Base-by-base conservation (phyloP, 2,888 invertebrate genomes). In the Axea sp. region DNA sequence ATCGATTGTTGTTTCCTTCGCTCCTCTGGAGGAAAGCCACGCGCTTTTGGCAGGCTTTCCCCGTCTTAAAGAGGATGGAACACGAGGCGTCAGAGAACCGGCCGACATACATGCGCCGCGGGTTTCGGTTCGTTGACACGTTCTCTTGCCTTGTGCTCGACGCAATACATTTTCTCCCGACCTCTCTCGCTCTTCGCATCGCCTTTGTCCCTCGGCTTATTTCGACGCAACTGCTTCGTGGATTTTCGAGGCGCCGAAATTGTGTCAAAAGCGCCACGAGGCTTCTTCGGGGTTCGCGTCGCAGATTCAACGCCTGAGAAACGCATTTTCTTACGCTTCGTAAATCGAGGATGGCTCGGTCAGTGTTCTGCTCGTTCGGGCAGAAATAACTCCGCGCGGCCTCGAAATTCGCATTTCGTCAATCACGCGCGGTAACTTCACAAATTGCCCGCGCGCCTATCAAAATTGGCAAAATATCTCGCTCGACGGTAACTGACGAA, bases 351-450 rank as follows among this genome's bases (percentile, higher is more conserved):
- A 55, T 35, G 45, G 33, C 19, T 11, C 39, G 39, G 17, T 51
- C 30, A 37, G 62, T 47, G 72, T 75, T 73, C 76, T 55, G 74
- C 72, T 67, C 65, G 75, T 74, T 30, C 43, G 59, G 76, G 73
- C 75, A 68, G 67, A 79, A 79, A 79, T 78, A 79, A 78, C 73
- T 76, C 64, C 33, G 51, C 43, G 60, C 72, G 76, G 73, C 77
- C 77, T 77, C 78, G 76, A 78, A 77, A 76, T 76, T 30, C 62
- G 74, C 75, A 67, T 75, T 74, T 65, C 65, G 33, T 30, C 64
- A 69, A 76, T 72, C 41, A 37, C 41, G 24, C 28, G 12, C 41
- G 28, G 47, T 31, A 41, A 60, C 45, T 39, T 31, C 24, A 22
- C 43, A 11, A 53, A 45, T 12, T 43, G 12, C 30, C 47, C 22